Percentiles rank a stretch among this genome's conserved stretches.
These are phyloP conservation scores for Graptemys geographica DNA, from an alignment of 2,797 vertebrate genomes.

Conservation along the genomic window DNA sequence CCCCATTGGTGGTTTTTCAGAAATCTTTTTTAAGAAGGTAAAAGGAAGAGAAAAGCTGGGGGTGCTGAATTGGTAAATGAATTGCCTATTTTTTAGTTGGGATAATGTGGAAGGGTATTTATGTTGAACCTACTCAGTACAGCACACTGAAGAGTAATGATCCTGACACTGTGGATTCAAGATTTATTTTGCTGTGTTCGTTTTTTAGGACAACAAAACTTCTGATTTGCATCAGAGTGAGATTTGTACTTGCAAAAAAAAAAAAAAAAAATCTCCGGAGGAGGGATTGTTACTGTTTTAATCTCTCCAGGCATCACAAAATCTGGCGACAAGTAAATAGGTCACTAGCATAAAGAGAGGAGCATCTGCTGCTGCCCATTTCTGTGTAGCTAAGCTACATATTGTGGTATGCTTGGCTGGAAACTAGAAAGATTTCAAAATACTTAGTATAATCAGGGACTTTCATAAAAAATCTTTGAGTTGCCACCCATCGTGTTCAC, in stretches of 20 bases:
- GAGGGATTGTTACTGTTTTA: not conserved
- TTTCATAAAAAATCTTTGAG: not conserved
- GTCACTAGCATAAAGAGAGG: not conserved
- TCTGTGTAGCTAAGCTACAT: not conserved
- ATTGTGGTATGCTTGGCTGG: conserved; percentile 10
- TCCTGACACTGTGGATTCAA: too few species aligned
- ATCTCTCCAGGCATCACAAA: not conserved
- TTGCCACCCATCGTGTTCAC: conserved; percentile 44
- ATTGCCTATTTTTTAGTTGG: not conserved
- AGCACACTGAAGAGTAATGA: not conserved
- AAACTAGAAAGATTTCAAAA: conserved; percentile 21
- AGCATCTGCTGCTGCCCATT: not conserved
- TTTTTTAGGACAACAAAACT: not conserved
- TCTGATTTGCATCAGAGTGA: not conserved
- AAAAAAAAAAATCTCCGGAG: not conserved
- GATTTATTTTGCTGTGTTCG: not conserved
- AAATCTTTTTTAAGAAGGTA: not conserved
- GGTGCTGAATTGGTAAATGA: not conserved
- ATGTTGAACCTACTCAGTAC: not conserved
- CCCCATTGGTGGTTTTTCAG: not conserved
- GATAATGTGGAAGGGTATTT: not conserved
- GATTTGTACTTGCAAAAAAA: not conserved
- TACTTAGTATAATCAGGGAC: conserved; percentile 6
- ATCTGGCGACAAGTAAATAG: not conserved
- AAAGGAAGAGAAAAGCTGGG: not conserved